Evolutionary conservation across 2,113 vertebrate species (phyloP).

Genomic region (Cygnus buccinator): DNA sequence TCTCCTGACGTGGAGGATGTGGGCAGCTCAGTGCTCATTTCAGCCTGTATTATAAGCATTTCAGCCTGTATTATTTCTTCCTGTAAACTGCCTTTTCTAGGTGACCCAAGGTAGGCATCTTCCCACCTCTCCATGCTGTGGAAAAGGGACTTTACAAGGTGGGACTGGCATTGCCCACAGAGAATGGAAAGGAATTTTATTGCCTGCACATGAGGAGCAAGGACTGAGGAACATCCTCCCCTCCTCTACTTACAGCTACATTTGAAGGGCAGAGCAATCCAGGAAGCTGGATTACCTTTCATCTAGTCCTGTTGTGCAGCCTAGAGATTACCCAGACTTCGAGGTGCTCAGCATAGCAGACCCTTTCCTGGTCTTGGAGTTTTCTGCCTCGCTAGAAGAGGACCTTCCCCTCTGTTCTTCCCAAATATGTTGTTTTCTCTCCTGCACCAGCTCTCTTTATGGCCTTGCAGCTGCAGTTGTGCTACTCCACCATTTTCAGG

Average conservation of each 20-base stretch:
- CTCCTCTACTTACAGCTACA: neutral
- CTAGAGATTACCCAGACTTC: neutral
- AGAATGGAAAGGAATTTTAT: neutral
- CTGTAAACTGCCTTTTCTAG: neutral
- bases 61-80: neutral
- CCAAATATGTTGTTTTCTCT: neutral
- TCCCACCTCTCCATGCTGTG: accelerated
- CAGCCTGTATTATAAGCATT: neutral
- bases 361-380: neutral
- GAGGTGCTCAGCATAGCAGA: neutral
- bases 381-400: neutral
- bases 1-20: neutral
- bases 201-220: neutral
- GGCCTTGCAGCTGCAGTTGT: neutral
- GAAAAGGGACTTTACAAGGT: neutral
- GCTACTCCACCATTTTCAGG: neutral
- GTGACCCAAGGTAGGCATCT: neutral
- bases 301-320: neutral
- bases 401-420: neutral
- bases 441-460: neutral
- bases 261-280: neutral
- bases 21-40: neutral
- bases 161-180: neutral
- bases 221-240: neutral
- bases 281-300: neutral